phyloP scores from a whole-genome alignment of 2,797 vertebrate species.

The Enteromius argenteus region DNA sequence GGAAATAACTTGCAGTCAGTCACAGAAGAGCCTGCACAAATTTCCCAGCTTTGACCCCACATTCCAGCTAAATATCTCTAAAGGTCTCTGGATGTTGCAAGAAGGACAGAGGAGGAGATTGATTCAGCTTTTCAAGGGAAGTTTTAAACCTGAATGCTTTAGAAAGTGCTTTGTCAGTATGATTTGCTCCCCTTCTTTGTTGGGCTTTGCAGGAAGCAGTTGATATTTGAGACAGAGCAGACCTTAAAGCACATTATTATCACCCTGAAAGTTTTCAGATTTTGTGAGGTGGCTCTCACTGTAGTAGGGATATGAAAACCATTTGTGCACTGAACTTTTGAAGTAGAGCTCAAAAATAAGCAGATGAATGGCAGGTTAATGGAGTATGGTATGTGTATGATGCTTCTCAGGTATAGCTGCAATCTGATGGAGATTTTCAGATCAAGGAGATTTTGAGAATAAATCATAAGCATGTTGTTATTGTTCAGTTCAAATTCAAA shows the following conservation, averaged over 20 bases:
- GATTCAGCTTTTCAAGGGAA: slow-evolving; percentile 38
- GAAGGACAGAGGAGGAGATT: slow-evolving; percentile 13
- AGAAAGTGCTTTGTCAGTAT: slow-evolving; percentile 47
- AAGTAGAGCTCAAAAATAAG: not conserved
- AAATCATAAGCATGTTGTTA: slow-evolving; percentile 16
- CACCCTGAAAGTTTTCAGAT: slow-evolving; percentile 36
- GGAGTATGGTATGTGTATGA: not conserved
- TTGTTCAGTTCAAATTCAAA: not conserved
- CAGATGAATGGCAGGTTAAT: slow-evolving; percentile 1
- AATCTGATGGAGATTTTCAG: not conserved
- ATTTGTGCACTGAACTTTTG: slow-evolving; percentile 11
- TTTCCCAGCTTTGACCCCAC: slow-evolving; percentile 12
- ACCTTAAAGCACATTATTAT: slow-evolving; percentile 17
- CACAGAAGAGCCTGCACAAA: not conserved
- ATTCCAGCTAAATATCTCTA: slow-evolving; percentile 21
- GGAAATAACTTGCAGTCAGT: not conserved
- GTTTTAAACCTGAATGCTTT: slow-evolving; percentile 30
- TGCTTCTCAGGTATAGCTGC: not conserved
- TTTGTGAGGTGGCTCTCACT: slow-evolving; percentile 30
- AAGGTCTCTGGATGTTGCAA: slow-evolving; percentile 24
- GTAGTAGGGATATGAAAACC: not conserved
- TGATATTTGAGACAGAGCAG: slow-evolving; percentile 59
- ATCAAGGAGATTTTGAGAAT: not conserved
- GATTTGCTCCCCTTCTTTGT: slow-evolving; percentile 33
- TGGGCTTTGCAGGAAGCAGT: slow-evolving; percentile 33